A percentile compares a stretch with the other conserved stretches of the same genome.
Evolutionary conservation across 2,888 invertebrate species (phyloP).

Genomic region (Parelbella ahira): DNA sequence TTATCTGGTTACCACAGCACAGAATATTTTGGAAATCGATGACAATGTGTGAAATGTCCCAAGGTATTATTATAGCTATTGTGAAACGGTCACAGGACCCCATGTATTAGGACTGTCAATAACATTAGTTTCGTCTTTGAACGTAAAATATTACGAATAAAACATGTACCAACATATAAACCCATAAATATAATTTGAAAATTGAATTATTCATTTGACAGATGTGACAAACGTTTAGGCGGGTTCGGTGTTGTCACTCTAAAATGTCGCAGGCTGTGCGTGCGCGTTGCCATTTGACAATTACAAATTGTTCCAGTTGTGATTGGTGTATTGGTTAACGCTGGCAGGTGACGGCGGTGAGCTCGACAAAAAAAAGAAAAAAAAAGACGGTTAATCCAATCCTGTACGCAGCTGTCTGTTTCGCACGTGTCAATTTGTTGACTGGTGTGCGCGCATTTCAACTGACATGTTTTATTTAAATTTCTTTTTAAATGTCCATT

Average conservation of each 20-base stretch:
- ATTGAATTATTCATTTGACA: constrained; percentile 15
- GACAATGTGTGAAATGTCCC: too few species aligned
- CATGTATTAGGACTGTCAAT: too few species aligned
- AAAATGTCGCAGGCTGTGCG: constrained; percentile 4
- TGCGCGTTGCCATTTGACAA: constrained; percentile 3
- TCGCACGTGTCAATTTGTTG: not conserved
- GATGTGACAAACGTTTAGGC: constrained; percentile 19
- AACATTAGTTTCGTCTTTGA: too few species aligned
- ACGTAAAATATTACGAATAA: too few species aligned
- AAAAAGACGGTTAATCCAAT: not conserved
- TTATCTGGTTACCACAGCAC: too few species aligned
- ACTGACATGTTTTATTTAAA: not conserved
- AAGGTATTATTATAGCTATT: too few species aligned
- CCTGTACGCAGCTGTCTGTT: not conserved
- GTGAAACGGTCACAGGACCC: too few species aligned
- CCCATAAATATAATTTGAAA: constrained; percentile 4
- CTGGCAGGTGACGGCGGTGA: constrained; percentile 3
- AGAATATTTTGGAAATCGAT: too few species aligned
- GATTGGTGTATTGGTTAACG: constrained; percentile 1
- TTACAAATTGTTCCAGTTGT: constrained; percentile 5
- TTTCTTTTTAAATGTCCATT: too few species aligned
- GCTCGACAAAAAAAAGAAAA: not conserved
- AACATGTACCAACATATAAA: too few species aligned
- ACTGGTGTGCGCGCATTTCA: not conserved
- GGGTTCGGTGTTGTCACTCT: constrained; percentile 16